Base-by-base conservation (phyloP, 1,140 invertebrate genomes). In the Papilio helenus region DNA sequence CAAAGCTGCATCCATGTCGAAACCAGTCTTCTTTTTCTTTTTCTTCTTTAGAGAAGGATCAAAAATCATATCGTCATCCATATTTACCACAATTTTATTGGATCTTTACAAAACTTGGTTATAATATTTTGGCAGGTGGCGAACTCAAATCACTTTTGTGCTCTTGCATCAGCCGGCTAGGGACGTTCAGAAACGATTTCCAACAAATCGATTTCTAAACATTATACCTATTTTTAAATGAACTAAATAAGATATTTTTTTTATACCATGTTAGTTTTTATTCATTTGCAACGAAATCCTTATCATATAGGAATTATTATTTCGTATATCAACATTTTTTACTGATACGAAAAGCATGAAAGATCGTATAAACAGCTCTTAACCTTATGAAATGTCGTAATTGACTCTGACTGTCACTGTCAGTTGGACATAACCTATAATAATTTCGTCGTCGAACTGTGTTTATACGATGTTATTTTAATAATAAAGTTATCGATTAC, bases 1-100 rank as follows among this genome's bases (percentile, higher is more conserved):
- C 78, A 98, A 94, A 26, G 97, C 97, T 34, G 97, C 97, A 93
- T 99, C 98, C 80, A 99, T 95, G 94, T 99, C 98, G 93, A 99
- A 99, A 23, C 97, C 96, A 84, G 97, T 98, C 97, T 98, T 99
- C 97, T 99, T 99, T 94, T 99, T 99, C 94, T 99, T 99, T 94
- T 99, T 99, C 92, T 99, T 99, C 94, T 97, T 97, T 79, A 98
- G 93, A 84, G 96, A 96, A 26, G 98, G 97, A 95, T 95, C 91
- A 87, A 95, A 95, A 86, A 94, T 90, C 90, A 95, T 92, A 84
- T 94, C 93, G 44, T 95, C 94, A 72, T 95, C 94, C 94, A 95
- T 95, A 84, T 86, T 93, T 88, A 72, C 81, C 23, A 74, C 49
- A 61, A 83, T 80, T 44, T 81, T 76, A 79, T 83, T 82, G 72